These are phyloP conservation scores for Datnioides undecimradiatus DNA, from an alignment of 2,113 vertebrate species.

Conservation along the genomic window DNA sequence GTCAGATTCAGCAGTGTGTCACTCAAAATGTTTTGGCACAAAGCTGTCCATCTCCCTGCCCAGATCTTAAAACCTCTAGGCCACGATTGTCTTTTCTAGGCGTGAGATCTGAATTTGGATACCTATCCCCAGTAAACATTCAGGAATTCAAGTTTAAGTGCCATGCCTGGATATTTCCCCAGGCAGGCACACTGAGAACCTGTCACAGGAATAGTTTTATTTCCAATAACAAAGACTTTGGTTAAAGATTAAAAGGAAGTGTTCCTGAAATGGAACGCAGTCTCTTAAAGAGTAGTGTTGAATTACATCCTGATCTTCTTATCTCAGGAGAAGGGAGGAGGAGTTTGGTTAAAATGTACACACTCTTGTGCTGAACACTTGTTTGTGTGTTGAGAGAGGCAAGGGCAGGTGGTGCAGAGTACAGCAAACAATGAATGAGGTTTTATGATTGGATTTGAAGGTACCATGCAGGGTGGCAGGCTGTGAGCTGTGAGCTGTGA, in stretches of 20 bases:
- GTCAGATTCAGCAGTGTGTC: neutral
- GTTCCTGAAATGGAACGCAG: slow-evolving; percentile 54
- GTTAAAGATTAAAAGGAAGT: slow-evolving; percentile 83
- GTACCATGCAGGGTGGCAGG: neutral
- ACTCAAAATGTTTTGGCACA: slow-evolving; percentile 9
- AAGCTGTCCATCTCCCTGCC: neutral
- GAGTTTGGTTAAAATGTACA: slow-evolving; percentile 59
- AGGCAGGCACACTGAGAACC: slow-evolving; percentile 45
- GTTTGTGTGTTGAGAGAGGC: slow-evolving; percentile 37
- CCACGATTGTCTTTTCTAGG: neutral
- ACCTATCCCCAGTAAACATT: slow-evolving; percentile 29
- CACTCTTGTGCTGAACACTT: slow-evolving; percentile 55
- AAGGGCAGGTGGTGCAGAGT: slow-evolving; percentile 17
- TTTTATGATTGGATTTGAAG: slow-evolving; percentile 16
- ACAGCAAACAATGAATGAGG: slow-evolving; percentile 37
- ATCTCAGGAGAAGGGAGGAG: slow-evolving; percentile 56
- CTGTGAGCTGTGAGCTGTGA: neutral
- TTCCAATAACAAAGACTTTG: slow-evolving; percentile 69
- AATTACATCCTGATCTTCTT: slow-evolving; percentile 75
- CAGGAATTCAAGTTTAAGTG: slow-evolving; percentile 39
- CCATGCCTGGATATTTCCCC: slow-evolving; percentile 30
- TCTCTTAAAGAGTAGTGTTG: slow-evolving; percentile 67
- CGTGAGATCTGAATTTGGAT: slow-evolving; percentile 18
- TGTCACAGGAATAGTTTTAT: slow-evolving; percentile 71
- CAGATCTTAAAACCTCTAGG: slow-evolving; percentile 7